phyloP scores from a whole-genome alignment of 35 echinoderm and acorn worm genomes.

The Apostichopus japonicus region DNA sequence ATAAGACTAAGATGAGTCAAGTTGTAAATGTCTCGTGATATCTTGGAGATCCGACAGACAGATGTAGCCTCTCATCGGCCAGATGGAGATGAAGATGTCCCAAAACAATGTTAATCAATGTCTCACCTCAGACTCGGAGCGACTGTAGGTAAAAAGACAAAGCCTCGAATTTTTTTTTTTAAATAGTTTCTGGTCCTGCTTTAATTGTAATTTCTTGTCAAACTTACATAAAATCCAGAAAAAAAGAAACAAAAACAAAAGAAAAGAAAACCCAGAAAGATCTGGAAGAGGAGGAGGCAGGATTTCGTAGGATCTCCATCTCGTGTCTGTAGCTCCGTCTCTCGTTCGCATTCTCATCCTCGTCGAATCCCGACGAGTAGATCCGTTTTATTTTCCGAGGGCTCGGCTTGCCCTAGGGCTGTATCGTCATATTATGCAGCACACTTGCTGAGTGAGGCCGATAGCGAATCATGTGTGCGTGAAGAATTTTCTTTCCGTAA shows the following conservation, averaged over 20 bases:
- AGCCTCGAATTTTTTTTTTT: no score
- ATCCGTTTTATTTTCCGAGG: neutral
- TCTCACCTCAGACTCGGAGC: no score
- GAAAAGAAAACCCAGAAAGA: neutral
- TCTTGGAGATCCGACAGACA: neutral
- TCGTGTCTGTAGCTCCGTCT: neutral
- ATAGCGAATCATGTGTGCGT: slow-evolving; percentile 37
- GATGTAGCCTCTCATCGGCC: no score
- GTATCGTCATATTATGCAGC: neutral
- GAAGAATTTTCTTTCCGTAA: slow-evolving; percentile 37
- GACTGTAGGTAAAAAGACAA: no score
- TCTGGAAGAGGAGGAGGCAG: neutral
- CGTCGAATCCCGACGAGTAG: neutral
- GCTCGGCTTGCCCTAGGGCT: slow-evolving; percentile 7
- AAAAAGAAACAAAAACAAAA: no score
- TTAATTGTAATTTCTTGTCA: no score
- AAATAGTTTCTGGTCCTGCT: no score
- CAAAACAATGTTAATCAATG: no score
- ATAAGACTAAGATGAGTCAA: slow-evolving; percentile 1
- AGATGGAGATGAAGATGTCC: no score
- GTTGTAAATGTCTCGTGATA: slow-evolving; percentile 37
- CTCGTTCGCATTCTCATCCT: neutral
- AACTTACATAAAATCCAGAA: no score
- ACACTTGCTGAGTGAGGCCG: slow-evolving; percentile 34
- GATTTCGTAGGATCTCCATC: neutral